Base-by-base conservation (phyloP, 2,888 invertebrate species). In the Lycaena phlaeas region DNA sequence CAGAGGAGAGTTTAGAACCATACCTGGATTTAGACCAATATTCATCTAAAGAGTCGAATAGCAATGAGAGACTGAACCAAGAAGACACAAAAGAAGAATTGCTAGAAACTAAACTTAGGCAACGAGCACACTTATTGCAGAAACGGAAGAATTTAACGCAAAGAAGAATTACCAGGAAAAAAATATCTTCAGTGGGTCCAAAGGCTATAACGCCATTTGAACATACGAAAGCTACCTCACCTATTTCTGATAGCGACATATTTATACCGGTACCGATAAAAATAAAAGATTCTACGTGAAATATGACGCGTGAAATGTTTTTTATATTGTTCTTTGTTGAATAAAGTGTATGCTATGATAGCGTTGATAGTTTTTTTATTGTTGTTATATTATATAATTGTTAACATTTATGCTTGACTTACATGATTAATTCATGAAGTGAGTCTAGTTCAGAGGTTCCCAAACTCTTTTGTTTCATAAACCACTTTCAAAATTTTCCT, bases 191-290 rank as follows among this genome's bases (percentile, higher is more conserved):
- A 4, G 2, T 7, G 12, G 12, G 14, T 2, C 9, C 12, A 18
- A 34, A 22, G 34, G 18, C 9, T 18, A 17, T 17, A 12, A 3
- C 18, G n/a, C 34, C 18, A 17, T 14, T 4, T 6, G 11, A 10
- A 17, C 34, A 41, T 46, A 36, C 48, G n/a, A n/a, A n/a, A n/a
- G 43, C 41, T 45, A 49, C 38, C 43, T 36, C 45, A 48, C 40
- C 54, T 43, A 40, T 44, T 57, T 41, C 49, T 45, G 36, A 57
- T 34, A 34, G 63, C 40, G 60, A 68, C 43, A 56, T 51, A 42
- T 68, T 62, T 53, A 49, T 78, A 52, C 74, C 72, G 6, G 59
- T 78, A 46, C 65, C 69, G 14, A 59, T 75, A 39, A 56, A 56
- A 51, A 44, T 60, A 44, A 66, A 59, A 37, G 50, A 57, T 40